Evolutionary conservation across 2,888 invertebrate species (phyloP), one percentile per base, ranked within the genome.

Genomic region (Hypomecis punctinalis): DNA sequence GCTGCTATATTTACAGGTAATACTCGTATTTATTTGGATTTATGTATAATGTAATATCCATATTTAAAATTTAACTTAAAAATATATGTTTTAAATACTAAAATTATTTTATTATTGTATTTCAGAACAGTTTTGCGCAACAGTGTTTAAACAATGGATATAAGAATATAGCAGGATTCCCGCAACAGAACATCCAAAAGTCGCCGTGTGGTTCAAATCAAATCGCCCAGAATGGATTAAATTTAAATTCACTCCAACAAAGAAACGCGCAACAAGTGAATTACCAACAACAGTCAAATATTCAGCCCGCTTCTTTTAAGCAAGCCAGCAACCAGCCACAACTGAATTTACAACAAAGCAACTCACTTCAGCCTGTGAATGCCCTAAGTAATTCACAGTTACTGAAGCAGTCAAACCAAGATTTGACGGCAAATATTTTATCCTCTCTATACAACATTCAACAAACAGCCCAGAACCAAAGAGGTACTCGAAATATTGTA

Each of bases 1-100:
- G 61, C 68, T 87, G 46, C 67, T 85, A 53, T 78, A 79, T 69
- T 60, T 76, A 45, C 75, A 79, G 79, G 79, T 84, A 60, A 57
- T 43, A n/a, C n/a, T n/a, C n/a, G n/a, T n/a, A 49, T 53, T 47
- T 10, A 0, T 11, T 45, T 11, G 10, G 11, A 5, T 54, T 7
- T 51, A 23, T 46, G 8, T 45, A 46, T 46, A 8, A 46, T 11
- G 13, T 45, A 45, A 42, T 42, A 51, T 8, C 33, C 5, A n/a
- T 8, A 36, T 8, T 39, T 6, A n/a, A 11, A 36, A 46, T 33
- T 9, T 13, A 39, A 23, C 23, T 23, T 13, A 4, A 23, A 39
- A 7, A 3, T 39, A 13, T 10, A 11, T 11, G 4, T 52, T 5
- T 10, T 3, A 52, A 10, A 1, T 39, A 33, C 6, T 35, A 11